Base-by-base conservation (phyloP, 2,113 vertebrate species). In the Tupaia tana region DNA sequence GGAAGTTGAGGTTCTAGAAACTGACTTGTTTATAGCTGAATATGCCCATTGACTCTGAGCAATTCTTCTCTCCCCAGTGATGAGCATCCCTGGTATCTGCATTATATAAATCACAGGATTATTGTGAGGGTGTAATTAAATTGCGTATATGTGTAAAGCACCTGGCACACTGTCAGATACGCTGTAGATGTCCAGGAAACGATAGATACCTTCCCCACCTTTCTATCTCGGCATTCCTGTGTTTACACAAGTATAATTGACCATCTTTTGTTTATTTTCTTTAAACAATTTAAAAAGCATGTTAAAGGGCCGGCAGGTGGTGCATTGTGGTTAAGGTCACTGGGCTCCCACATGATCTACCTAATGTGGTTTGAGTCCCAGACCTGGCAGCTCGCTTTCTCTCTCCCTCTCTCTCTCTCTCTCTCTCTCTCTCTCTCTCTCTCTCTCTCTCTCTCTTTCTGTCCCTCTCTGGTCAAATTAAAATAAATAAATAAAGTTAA, bases 51-150 rank as follows among this genome's bases (percentile, higher is more conserved):
- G 63, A 74, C 29, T 95, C 25, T 9, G 74, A 34, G 18, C 54
- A 82, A n/a, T 85, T 91, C 74, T 91, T 84, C 25, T 73, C 73
- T 73, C 34, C 13, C 9, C 69, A 79, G 14, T 61, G 52, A 63
- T 85, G 86, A 70, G 59, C 22, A 1, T 59, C 54, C 12, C 18
- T 92, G 64, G 58, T 82, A 22, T 83, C 43, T 43, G 56, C n/a
- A 8, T 88, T 95, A 88, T 77, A 22, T 83, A 67, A 91, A 61
- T 86, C 63, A 89, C 31, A 89, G 59, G 80, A 89, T 92, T 91
- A 82, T 75, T 86, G 54, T 79, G 59, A 69, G 5, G 18, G 59
- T 84, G 24, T 25, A 79, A 89, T 90, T 85, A 80, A 94, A 67
- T 90, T 67, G 63, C 18, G 52, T 61, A 70, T 6, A 43, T 61